These are phyloP conservation scores for Chroicocephalus ridibundus DNA, from an alignment of 2,113 vertebrate species.

Conservation along the genomic window DNA sequence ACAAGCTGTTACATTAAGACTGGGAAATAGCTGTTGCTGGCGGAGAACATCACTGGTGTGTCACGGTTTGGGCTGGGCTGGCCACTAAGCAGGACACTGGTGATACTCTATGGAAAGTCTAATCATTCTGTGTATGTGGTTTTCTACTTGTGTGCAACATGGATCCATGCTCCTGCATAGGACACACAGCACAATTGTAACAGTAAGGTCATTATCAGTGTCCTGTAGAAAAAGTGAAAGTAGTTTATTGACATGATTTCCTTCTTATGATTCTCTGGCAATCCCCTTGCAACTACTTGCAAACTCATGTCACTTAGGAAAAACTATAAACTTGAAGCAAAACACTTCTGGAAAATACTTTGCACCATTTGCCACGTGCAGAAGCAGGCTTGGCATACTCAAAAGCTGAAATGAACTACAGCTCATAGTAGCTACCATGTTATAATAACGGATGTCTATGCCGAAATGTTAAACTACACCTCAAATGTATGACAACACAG, in stretches of 20 bases:
- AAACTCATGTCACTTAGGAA: not conserved
- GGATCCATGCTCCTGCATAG: not conserved
- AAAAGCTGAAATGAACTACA: not conserved
- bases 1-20: not conserved
- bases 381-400: not conserved
- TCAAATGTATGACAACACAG: not conserved
- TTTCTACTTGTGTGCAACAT: not conserved
- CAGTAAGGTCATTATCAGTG: not conserved
- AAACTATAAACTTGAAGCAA: not conserved
- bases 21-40: not conserved
- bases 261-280: not conserved
- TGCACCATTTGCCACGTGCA: not conserved
- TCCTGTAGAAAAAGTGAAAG: not conserved
- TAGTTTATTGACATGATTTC: not conserved
- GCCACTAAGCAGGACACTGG: not conserved
- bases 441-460: not conserved
- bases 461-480: not conserved
- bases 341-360: not conserved
- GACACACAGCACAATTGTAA: not conserved
- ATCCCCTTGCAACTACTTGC: not conserved
- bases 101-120: not conserved
- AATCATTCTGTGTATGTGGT: not conserved
- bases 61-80: not conserved
- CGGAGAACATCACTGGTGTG: not conserved
- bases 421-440: not conserved